Conservation (phyloP, 2,888 invertebrate genomes). For the Drosophila barbarae region DNA sequence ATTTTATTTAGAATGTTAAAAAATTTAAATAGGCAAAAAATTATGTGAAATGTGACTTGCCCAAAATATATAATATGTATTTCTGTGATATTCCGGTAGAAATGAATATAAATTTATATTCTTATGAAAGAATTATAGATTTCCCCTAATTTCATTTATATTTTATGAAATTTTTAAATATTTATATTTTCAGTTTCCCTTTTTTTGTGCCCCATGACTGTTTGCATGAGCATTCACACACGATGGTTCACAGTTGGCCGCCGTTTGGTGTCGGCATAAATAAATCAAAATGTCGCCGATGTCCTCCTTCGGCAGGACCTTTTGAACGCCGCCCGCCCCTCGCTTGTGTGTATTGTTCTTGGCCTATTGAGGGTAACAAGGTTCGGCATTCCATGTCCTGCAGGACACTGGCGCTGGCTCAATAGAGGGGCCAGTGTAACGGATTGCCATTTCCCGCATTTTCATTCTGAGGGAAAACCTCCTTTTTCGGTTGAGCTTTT, state of each 20-base stretch:
- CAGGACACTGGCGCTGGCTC: constrained; percentile 7
- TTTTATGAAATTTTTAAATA: background rate
- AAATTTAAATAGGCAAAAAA: too few relatives aligned
- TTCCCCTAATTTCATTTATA: too few relatives aligned
- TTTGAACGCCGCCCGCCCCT: background rate
- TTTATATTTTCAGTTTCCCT: background rate
- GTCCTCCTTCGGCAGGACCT: constrained; percentile 32
- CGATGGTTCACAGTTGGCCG: constrained; percentile 35
- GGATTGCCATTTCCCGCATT: constrained; percentile 17
- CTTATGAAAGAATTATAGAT: too few relatives aligned
- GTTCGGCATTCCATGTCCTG: constrained; percentile 25
- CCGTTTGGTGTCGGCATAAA: constrained; percentile 60
- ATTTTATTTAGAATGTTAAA: too few relatives aligned
- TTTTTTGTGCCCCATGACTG: background rate
- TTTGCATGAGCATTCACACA: background rate
- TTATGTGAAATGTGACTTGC: too few relatives aligned
- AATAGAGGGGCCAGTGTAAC: constrained; percentile 16
- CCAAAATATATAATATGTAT: too few relatives aligned
- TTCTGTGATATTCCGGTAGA: too few relatives aligned
- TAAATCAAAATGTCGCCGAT: constrained; percentile 71
- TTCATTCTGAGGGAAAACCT: constrained; percentile 16
- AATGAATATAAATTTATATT: too few relatives aligned
- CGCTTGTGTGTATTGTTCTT: constrained; percentile 32
- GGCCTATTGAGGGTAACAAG: constrained; percentile 41
- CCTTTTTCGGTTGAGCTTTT: constrained; percentile 54